A percentile compares a stretch with the other conserved stretches of the same genome.
phyloP scores from a whole-genome alignment of 2,797 vertebrate genomes.

The Ctenosaura bakeri region DNA sequence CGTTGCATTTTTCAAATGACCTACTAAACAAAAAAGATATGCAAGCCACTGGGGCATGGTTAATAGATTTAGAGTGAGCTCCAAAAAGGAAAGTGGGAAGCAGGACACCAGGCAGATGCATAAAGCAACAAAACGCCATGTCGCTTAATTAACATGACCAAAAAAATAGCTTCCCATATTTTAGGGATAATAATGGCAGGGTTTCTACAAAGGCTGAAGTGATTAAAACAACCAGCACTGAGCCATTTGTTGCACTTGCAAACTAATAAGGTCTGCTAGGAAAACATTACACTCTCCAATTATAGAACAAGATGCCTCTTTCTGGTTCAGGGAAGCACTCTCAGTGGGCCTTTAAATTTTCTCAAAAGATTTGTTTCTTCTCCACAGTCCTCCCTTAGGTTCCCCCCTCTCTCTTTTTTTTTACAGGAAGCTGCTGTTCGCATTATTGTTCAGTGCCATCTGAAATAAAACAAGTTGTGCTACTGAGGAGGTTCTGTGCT shows the following conservation, averaged over 20 bases:
- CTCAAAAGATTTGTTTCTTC: conserved; percentile 66
- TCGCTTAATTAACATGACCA: conserved; percentile 68
- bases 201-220: conserved; percentile 56
- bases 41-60: conserved; percentile 51
- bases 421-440: conserved; percentile 54
- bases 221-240: conserved; percentile 60
- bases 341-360: conserved; percentile 64
- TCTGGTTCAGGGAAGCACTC: conserved; percentile 58
- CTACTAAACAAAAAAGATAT: conserved; percentile 68
- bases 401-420: not conserved
- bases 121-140: conserved; percentile 55
- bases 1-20: conserved; percentile 63
- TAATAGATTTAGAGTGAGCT: conserved; percentile 57
- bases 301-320: conserved; percentile 62
- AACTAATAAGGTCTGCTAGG: conserved; percentile 67
- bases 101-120: conserved; percentile 43
- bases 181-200: conserved; percentile 59
- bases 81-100: conserved; percentile 43
- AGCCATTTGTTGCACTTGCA: conserved; percentile 49
- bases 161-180: conserved; percentile 61
- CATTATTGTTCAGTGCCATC: conserved; percentile 43
- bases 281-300: conserved; percentile 67
- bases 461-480: conserved; percentile 45
- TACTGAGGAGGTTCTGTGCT: conserved; percentile 28
- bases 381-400: conserved; percentile 45